Evolutionary conservation across 2,797 vertebrate species (phyloP), one percentile per base, ranked within the genome.

Genomic region (Mus spretus): DNA sequence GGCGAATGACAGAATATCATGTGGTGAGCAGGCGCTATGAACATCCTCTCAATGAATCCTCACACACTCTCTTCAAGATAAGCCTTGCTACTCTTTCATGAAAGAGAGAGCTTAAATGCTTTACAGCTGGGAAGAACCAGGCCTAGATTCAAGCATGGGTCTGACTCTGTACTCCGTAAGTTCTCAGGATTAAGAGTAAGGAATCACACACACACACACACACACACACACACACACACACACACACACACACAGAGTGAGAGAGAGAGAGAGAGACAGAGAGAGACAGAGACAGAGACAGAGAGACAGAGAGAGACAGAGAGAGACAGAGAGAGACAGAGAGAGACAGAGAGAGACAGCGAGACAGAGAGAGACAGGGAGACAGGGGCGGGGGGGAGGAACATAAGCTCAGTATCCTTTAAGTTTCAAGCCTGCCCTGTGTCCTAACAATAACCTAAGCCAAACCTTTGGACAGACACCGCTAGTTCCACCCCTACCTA

Each of bases 11-110:
- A 91, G n/a, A 90, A 82, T 37, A 37, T 57, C 14, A 82, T 55
- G 74, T 81, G 78, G 34, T 81, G 63, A 22, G 70, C 77, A 47
- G 6, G 47, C 9, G 61, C 7, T 86, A 0, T 81, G 80, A 93
- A 74, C 4, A 92, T 65, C 74, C 67, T 24, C 37, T 93, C 53
- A 93, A 94, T 80, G 81, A 83, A 75, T 86, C 67, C 40, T 79
- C 37, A 63, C 8, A 81, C 37, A 44, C 63, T 44, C 17, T 24
- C 40, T 70, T 57, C 63, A 85, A 80, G 72, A 44, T 8, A 86
- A 44, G 26, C 50, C 63, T 74, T 94, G 6, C 26, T 26, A 92
- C 9, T 72, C 11, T 79, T 15, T 87, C 26, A 70, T 1, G 65
- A 40, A 84, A 53, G 11, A 88, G 13, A 83, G 80, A 63, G 44